Percentiles rank a stretch among this genome's conserved stretches.
Conservation (phyloP, 2,113 vertebrate genomes). For the Macheiramphus alcinus region DNA sequence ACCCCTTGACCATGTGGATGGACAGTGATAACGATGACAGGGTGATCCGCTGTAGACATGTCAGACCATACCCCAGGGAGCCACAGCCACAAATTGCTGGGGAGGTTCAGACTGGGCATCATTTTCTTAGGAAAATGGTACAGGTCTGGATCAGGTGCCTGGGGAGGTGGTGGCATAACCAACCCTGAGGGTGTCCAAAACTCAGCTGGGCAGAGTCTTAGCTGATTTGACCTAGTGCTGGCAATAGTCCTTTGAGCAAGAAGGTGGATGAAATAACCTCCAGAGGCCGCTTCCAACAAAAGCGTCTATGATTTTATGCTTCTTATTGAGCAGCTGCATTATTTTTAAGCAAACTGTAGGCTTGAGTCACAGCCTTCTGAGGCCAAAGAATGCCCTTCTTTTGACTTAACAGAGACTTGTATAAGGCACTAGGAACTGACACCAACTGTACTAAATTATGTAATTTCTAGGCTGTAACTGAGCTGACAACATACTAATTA, state of each 20-base stretch:
- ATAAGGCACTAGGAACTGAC: not conserved
- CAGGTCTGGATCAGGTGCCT: not conserved
- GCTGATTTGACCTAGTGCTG: not conserved
- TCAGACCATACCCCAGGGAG: not conserved
- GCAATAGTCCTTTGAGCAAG: not conserved
- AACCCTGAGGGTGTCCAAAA: not conserved
- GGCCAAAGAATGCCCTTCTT: not conserved
- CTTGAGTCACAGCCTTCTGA: not conserved
- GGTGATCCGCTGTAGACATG: no score
- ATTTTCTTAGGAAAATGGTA: not conserved
- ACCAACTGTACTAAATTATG: not conserved
- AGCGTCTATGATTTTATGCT: not conserved
- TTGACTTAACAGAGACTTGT: not conserved
- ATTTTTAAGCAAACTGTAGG: not conserved
- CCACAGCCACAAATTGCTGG: not conserved
- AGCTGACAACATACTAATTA: slow-evolving; percentile 29
- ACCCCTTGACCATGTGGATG: accelerated
- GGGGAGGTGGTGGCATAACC: not conserved
- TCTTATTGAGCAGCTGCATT: not conserved
- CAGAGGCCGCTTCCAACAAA: not conserved
- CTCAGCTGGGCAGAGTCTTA: not conserved
- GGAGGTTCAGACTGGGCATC: not conserved
- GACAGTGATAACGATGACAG: accelerated
- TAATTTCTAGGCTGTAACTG: not conserved
- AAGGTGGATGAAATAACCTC: not conserved